These are phyloP conservation scores for Panurus biarmicus DNA, from an alignment of 2,113 vertebrate genomes.

Conservation along the genomic window DNA sequence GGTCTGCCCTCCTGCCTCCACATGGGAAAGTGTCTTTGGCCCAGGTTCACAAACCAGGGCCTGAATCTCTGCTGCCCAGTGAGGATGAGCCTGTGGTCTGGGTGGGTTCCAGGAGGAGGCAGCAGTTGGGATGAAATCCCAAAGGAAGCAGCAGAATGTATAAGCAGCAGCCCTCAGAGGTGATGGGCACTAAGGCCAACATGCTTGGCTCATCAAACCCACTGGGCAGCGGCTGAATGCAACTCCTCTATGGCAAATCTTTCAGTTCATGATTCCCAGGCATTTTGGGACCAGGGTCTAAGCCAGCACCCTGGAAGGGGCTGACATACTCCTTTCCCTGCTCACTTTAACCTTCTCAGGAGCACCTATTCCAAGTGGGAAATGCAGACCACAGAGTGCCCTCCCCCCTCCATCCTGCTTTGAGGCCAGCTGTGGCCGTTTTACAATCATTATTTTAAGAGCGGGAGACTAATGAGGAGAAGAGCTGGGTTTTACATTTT, in stretches of 20 bases:
- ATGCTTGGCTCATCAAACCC: not conserved
- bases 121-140: not conserved
- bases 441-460: constrained; percentile 28
- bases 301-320: not conserved
- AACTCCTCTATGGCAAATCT: not conserved
- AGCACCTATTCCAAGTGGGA: not conserved
- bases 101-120: not conserved
- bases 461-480: constrained; percentile 16
- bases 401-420: not conserved
- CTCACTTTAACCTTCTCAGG: rapidly evolving
- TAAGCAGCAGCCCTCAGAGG: not conserved
- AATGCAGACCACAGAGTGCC: not conserved
- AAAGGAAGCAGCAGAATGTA: not conserved
- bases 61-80: not conserved
- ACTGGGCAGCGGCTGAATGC: not conserved
- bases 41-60: not conserved
- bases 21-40: rapidly evolving
- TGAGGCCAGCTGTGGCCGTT: not conserved
- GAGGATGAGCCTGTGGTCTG: not conserved
- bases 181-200: not conserved
- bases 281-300: not conserved
- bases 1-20: not conserved
- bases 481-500: constrained; percentile 12
- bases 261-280: not conserved
- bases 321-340: not conserved